Percentiles rank a stretch among this genome's conserved stretches.
Conservation (phyloP, 2,113 vertebrate genomes). For the Cheirogaleus medius region DNA sequence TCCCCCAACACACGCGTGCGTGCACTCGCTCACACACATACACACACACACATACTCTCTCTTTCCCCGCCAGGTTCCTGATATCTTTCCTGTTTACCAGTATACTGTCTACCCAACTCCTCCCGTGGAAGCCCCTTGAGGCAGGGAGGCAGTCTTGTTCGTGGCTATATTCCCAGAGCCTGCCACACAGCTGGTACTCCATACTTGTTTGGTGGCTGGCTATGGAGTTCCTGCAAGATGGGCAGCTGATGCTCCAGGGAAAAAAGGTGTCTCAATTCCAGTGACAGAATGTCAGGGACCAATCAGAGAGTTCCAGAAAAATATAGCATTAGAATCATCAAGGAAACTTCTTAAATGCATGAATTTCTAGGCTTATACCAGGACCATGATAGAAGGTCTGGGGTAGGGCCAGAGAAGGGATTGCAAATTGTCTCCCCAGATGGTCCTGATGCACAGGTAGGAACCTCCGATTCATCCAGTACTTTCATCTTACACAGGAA, state of each 20-base stretch:
- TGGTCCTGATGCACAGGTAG: not conserved
- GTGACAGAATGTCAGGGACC: not conserved
- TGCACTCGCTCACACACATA: not conserved
- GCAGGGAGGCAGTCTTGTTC: not conserved
- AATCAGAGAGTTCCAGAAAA: not conserved
- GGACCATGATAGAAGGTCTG: not conserved
- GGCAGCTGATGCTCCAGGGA: not conserved
- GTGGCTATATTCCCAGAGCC: not conserved
- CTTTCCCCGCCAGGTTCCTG: not conserved
- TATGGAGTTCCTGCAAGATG: not conserved
- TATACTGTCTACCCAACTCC: not conserved
- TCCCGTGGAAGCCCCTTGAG: not conserved
- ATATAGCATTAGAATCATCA: not conserved
- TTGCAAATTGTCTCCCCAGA: not conserved
- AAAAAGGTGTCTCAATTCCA: not conserved
- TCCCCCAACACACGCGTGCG: not conserved
- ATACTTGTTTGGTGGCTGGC: not conserved
- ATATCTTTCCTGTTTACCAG: not conserved
- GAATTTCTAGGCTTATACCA: not conserved
- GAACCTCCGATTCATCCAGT: not conserved
- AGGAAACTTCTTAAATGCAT: not conserved
- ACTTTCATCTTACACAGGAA: not conserved
- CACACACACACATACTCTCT: too few relatives aligned
- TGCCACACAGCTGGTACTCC: not conserved
- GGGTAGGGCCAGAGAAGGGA: not conserved